Conservation (phyloP, 1,140 invertebrate genomes). For the Steinernema khuongi region DNA sequence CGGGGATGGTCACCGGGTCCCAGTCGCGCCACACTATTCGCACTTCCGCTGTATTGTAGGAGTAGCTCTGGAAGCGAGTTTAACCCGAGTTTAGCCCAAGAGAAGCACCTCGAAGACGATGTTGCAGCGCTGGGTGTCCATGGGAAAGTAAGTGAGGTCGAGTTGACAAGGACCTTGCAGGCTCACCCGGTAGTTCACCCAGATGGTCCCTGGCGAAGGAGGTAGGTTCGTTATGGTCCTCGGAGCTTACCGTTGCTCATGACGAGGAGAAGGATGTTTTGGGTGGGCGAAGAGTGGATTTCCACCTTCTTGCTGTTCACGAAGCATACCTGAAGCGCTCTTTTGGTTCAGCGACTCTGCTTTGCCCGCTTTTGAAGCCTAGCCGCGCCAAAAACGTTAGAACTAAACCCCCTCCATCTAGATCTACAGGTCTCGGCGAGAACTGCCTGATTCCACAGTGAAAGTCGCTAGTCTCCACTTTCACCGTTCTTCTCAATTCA, state of each 20-base stretch:
- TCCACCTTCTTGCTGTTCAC: conserved; percentile 56
- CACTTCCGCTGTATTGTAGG: conserved; percentile 58
- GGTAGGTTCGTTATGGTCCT: neutral
- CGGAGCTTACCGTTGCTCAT: conserved; percentile 48
- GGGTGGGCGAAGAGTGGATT: conserved; percentile 52
- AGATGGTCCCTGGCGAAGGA: conserved; percentile 36
- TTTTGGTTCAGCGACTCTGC: too few species aligned
- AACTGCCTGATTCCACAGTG: too few species aligned
- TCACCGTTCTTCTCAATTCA: too few species aligned
- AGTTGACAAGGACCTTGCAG: conserved; percentile 51
- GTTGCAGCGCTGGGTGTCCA: conserved; percentile 55
- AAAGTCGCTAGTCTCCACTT: too few species aligned
- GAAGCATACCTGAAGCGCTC: conserved; percentile 36
- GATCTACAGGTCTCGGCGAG: too few species aligned
- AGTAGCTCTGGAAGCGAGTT: conserved; percentile 46
- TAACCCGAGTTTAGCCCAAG: neutral
- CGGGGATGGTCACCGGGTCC: conserved; percentile 56
- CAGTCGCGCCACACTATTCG: conserved; percentile 55
- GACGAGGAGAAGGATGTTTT: conserved; percentile 51
- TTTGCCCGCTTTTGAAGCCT: conserved; percentile 34
- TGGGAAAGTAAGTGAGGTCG: conserved; percentile 46
- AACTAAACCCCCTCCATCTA: too few species aligned
- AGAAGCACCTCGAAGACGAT: conserved; percentile 49
- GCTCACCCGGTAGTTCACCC: conserved; percentile 50
- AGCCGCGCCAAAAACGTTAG: too few species aligned